Conservation (phyloP, 2,113 vertebrate species). For the Trogon melanurus region DNA sequence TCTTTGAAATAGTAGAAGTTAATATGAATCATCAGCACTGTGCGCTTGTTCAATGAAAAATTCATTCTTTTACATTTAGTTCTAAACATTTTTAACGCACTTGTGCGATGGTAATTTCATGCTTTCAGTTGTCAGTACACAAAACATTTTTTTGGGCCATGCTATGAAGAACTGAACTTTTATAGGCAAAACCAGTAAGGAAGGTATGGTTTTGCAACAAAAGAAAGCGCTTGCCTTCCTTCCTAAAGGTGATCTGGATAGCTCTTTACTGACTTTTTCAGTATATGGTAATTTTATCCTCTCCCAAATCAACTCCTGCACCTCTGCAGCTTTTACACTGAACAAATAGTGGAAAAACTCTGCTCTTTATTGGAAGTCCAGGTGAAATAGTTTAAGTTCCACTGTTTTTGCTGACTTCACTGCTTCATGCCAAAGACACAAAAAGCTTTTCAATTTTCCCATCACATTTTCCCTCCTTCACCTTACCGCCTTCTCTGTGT, state of each 20-base stretch:
- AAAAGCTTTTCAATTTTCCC: not conserved
- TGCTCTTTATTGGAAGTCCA: not conserved
- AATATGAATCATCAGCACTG: not conserved
- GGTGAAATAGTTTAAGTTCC: not conserved
- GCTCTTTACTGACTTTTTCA: not conserved
- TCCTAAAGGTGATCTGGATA: not conserved
- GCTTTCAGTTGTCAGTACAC: not conserved
- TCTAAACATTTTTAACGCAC: not conserved
- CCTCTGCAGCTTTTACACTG: not conserved
- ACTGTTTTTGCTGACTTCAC: not conserved
- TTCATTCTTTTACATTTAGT: not conserved
- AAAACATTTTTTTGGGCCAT: not conserved
- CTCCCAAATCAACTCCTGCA: not conserved
- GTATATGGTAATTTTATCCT: not conserved
- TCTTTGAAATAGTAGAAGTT: slow-evolving; percentile 13
- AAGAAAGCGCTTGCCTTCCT: not conserved
- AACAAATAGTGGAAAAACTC: not conserved
- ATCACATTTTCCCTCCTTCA: not conserved
- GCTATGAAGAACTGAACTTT: not conserved
- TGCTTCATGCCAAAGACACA: not conserved
- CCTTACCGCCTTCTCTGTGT: not conserved
- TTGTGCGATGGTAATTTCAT: not conserved
- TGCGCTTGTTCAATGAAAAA: slow-evolving; percentile 1
- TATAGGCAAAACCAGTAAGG: not conserved
- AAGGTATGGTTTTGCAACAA: not conserved